Evolutionary conservation across 2,797 vertebrate genomes (phyloP), one percentile per base, ranked within the genome.

Genomic region (Morelia viridis): DNA sequence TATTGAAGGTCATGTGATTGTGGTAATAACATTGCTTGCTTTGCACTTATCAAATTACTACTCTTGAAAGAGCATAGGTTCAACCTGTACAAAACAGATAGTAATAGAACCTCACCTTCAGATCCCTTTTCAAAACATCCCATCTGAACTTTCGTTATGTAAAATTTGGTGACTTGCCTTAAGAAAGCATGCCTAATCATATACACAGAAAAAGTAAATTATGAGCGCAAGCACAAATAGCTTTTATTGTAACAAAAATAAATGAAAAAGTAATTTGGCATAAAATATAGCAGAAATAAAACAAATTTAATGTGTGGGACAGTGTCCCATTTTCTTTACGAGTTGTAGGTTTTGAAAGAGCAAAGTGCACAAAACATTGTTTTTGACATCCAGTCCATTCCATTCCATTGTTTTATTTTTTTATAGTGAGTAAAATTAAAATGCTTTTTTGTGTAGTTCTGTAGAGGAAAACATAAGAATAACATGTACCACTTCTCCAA

Each of bases 11-110:
- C 93, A 56, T 0, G 0, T 50, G 50, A 86, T 90, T 76, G 61
- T 26, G 65, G 91, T 86, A 88, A 46, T 71, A 53, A 65, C 83
- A 93, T 57, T 53, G 71, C 84, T 80, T 35, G 28, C 41, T 41
- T 93, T 95, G 64, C 64, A 95, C 60, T 88, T 22, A 0, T 31
- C 57, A 92, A 94, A 94, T 60, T 26, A 93, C 76, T 94, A 4
- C 87, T 92, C n/a, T 86, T 19, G 15, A 86, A 94, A 92, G 26
- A 61, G 11, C 28, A 28, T 28, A 87, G 17, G 64, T 12, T 19
- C 5, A 31, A 13, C n/a, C 24, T 92, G 91, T 93, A 58, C 62
- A 64, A 93, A 86, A 57, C 64, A 83, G 26, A 31, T 31, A 41
- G 4, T 31, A 90, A 53, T 46, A n/a, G 58, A 65, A 64, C 22